Conservation (phyloP, 2,113 vertebrate genomes). For the Ailuropoda melanoleuca region DNA sequence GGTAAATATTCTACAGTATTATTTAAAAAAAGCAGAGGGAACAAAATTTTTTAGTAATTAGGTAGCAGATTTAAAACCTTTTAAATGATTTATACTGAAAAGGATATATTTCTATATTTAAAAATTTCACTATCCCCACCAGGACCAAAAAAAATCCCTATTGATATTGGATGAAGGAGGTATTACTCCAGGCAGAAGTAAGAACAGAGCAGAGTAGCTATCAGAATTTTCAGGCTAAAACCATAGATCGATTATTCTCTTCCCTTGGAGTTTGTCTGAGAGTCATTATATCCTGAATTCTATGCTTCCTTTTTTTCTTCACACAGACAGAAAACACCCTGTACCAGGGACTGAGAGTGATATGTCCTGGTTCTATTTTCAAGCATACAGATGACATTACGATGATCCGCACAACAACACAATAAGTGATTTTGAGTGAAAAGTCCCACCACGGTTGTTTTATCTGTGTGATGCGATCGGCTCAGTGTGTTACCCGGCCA, state of each 20-base stretch:
- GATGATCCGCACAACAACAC: not conserved
- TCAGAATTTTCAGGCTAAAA: not conserved
- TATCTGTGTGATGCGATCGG: not conserved
- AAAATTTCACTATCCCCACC: not conserved
- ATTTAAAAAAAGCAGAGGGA: not conserved
- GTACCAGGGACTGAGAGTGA: slow-evolving; percentile 67
- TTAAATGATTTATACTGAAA: not conserved
- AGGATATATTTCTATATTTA: not conserved
- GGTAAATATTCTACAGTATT: not conserved
- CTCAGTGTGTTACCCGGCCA: no score
- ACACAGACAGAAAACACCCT: slow-evolving; percentile 63
- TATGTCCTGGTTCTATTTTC: slow-evolving; percentile 43
- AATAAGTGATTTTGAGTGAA: not conserved
- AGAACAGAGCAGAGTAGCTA: not conserved
- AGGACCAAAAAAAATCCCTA: not conserved
- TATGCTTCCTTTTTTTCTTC: slow-evolving; percentile 66
- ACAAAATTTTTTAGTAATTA: not conserved
- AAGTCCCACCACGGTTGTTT: not conserved
- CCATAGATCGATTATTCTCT: slow-evolving; percentile 52
- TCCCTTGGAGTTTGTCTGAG: slow-evolving; percentile 45
- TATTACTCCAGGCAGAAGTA: not conserved
- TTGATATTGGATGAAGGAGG: not conserved
- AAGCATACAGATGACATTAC: slow-evolving; percentile 45
- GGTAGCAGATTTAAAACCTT: not conserved
- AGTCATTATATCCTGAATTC: slow-evolving; percentile 67